Evolutionary conservation across 2,797 vertebrate genomes (phyloP).

Genomic region (Lepus townsendii): DNA sequence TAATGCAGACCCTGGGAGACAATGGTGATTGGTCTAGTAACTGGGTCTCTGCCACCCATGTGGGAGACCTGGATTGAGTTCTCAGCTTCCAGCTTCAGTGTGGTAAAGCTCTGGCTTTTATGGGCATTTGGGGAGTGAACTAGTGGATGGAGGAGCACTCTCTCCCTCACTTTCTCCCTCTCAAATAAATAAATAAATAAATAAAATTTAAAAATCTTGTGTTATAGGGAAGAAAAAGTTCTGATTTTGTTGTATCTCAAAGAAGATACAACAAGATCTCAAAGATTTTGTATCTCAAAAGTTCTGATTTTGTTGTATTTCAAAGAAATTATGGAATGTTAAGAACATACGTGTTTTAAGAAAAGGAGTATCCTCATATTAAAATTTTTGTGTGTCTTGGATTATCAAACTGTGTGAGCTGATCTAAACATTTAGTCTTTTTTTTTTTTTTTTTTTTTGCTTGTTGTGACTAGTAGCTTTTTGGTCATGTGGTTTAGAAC

Average conservation of each 20-base stretch:
- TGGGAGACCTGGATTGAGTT: no score
- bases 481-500: neutral
- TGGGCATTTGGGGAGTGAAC: no score
- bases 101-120: no score
- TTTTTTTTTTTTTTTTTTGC: neutral
- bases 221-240: constrained; percentile 34
- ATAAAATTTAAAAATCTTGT: neutral
- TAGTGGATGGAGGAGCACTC: no score
- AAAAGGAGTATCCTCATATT: neutral
- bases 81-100: no score
- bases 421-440: neutral
- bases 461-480: constrained; percentile 2
- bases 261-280: no score
- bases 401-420: constrained; percentile 35
- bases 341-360: constrained; percentile 24
- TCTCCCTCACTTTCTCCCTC: no score
- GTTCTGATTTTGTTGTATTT: neutral
- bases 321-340: constrained; percentile 27
- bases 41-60: no score
- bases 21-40: no score
- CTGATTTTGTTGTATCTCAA: no score
- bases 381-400: constrained; percentile 7
- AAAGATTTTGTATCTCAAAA: constrained; percentile 53
- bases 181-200: no score
- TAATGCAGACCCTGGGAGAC: no score